Base-by-base conservation (phyloP, 2,797 vertebrate species). In the Bucorvus abyssinicus region DNA sequence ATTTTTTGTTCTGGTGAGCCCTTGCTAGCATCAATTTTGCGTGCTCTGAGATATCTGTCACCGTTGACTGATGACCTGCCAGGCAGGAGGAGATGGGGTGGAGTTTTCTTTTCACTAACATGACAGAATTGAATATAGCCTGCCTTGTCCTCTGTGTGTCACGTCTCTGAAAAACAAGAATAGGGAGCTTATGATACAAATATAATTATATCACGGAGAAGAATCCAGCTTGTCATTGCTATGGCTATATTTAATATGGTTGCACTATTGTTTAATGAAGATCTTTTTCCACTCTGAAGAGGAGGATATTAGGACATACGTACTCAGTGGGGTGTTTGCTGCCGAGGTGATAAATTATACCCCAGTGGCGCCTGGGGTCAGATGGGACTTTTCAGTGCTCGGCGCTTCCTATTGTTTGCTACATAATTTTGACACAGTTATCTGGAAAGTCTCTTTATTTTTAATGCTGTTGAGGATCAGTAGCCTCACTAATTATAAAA, bases 11-110 rank as follows among this genome's bases (percentile, higher is more conserved):
- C 18, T 74, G 44, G 27, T 24, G 78, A 95, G 77, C 74, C 86
- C 85, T 67, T 82, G 86, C 87, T 77, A 61, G 80, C 55, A 84
- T 95, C 93, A 89, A 89, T 90, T 40, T 40, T 84, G 70, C 32
- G 20, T 0, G 2, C 26, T 20, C 45, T 53, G 89, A 22, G 59
- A 23, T 93, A 10, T 63, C 84, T 89, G 60, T 89, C 83, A 74
- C 63, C 0, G 2, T 27, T 80, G 84, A 71, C 60, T 96, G 60
- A 30, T 61, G 60, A 59, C 82, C 80, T 86, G 69, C 69, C 69
- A 30, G 76, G 68, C 93, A 83, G 80, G 64, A 88, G 50, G 65
- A 79, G 77, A 55, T 61, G 38, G 67, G 91, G 55, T 89, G 80
- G 81, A 75, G 74, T 55, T 87, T 82, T 87, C 74, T 76, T 7